phyloP scores from a whole-genome alignment of 2,113 vertebrate species.

The Oncorhynchus tshawytscha region DNA sequence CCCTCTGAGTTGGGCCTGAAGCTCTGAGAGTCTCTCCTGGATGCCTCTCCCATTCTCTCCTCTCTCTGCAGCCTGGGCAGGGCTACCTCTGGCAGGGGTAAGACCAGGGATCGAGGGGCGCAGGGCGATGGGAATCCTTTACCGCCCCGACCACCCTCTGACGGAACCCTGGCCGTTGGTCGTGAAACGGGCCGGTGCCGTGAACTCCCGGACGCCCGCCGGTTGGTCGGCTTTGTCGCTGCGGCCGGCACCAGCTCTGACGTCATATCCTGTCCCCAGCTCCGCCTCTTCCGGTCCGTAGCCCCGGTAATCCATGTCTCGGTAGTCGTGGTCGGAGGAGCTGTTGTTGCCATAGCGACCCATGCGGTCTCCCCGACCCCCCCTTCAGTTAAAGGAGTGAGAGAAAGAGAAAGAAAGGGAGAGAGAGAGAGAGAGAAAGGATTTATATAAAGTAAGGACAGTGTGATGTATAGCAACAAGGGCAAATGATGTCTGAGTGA shows the following conservation, averaged over 20 bases:
- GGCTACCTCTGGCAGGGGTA: slow-evolving; percentile 33
- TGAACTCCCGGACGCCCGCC: slow-evolving; percentile 40
- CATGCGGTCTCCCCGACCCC: slow-evolving; percentile 82
- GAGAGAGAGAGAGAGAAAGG: no score
- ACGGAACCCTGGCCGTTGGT: slow-evolving; percentile 34
- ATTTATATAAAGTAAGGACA: background rate
- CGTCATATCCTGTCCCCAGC: slow-evolving; percentile 48
- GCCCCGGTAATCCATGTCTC: slow-evolving; percentile 84
- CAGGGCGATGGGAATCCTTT: slow-evolving; percentile 41
- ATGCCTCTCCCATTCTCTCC: slow-evolving; percentile 56
- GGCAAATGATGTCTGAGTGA: no score
- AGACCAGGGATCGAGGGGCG: background rate
- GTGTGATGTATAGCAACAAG: no score
- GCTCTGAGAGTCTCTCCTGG: slow-evolving; percentile 57
- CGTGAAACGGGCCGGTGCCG: slow-evolving; percentile 44
- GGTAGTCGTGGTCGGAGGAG: slow-evolving; percentile 78
- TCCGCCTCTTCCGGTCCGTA: slow-evolving; percentile 69
- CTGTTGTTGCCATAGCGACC: slow-evolving; percentile 79
- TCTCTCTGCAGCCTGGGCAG: slow-evolving; percentile 50
- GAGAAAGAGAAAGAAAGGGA: slow-evolving; percentile 1
- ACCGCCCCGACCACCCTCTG: slow-evolving; percentile 39
- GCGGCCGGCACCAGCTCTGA: slow-evolving; percentile 51
- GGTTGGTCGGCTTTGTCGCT: slow-evolving; percentile 51
- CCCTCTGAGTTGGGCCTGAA: slow-evolving; percentile 38
- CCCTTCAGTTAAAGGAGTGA: slow-evolving; percentile 54